A percentile compares a stretch with the other conserved stretches of the same genome.
Evolutionary conservation across 2,888 invertebrate genomes (phyloP).

Genomic region (Lycocerus yunnanus): DNA sequence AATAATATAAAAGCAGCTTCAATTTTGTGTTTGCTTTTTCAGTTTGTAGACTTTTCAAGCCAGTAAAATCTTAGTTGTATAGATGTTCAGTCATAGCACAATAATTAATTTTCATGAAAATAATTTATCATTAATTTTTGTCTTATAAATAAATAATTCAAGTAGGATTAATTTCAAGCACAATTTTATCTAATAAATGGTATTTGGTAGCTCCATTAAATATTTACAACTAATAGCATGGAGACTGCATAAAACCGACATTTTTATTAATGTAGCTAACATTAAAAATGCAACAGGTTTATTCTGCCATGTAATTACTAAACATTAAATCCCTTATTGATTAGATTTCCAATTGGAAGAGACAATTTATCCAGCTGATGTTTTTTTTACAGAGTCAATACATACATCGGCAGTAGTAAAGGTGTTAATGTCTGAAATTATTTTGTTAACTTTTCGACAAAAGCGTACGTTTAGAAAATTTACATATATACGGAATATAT

Average conservation of each 20-base stretch:
- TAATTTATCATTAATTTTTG: not conserved
- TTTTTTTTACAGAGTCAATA: too few species aligned
- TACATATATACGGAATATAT: too few species aligned
- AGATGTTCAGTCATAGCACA: not conserved
- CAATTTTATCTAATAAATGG: not conserved
- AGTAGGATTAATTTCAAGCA: not conserved
- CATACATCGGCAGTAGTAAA: not conserved
- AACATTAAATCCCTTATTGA: not conserved
- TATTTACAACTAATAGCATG: not conserved
- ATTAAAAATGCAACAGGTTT: not conserved
- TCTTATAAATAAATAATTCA: not conserved
- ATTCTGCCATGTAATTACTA: not conserved
- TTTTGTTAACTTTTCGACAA: too few species aligned
- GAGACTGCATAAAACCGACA: not conserved
- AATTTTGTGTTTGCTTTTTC: not conserved
- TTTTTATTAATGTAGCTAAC: not conserved
- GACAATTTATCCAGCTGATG: not conserved
- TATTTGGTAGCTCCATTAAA: not conserved
- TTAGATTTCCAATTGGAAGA: not conserved
- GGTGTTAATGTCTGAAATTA: too few species aligned
- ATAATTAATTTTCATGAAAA: not conserved
- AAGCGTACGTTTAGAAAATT: too few species aligned
- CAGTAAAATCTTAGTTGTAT: not conserved
- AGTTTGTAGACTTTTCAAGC: not conserved
- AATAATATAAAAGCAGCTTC: too few species aligned